Evolutionary conservation across 2,113 vertebrate genomes (phyloP), one percentile per base, ranked within the genome.

Genomic region (Apistogramma diplotaenia): DNA sequence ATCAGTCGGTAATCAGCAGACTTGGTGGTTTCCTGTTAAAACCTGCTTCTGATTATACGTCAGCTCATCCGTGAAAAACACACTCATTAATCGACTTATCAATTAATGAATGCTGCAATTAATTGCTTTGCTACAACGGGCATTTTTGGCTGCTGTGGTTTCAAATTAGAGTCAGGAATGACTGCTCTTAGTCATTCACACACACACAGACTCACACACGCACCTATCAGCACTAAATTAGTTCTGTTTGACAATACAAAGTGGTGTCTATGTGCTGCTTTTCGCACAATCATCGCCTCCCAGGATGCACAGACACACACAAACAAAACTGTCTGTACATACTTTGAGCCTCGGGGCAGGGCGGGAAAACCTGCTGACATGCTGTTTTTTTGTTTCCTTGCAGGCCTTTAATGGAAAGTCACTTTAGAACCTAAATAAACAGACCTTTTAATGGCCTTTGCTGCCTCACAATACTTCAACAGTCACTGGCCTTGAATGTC

Each of bases 31-130:
- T 74, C 49, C 79, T 87, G 73, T 89, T 82, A 62, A 87, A 87
- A 74, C 56, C 72, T 79, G 55, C 9, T 80, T 84, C 84, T 91
- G 81, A 91, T 92, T 91, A 82, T 83, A 84, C 83, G 87, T 91
- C 91, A 89, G 86, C 74, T 37, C 73, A 49, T 31, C 60, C 79
- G 86, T 92, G 92, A 93, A 86, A 89, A 92, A 91, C 91, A 92
- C 60, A 72, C 85, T 86, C 85, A 79, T 93, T 91, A 93, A 93
- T 93, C 51, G 85, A 94, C 85, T 83, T 82, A 94, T 93, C 91
- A 88, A 85, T 92, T 90, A 93, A 94, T 94, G 90, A 94, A 94
- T 94, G 84, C 88, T 89, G 86, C 89, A 87, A 93, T 94, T 88
- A 93, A 93, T 88, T 93, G 90, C 93, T 94, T 89, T 87, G 86